A percentile compares a stretch with the other conserved stretches of the same genome.
These are phyloP conservation scores for Rallus limicola DNA, from an alignment of 2,113 vertebrate species.

Conservation along the genomic window DNA sequence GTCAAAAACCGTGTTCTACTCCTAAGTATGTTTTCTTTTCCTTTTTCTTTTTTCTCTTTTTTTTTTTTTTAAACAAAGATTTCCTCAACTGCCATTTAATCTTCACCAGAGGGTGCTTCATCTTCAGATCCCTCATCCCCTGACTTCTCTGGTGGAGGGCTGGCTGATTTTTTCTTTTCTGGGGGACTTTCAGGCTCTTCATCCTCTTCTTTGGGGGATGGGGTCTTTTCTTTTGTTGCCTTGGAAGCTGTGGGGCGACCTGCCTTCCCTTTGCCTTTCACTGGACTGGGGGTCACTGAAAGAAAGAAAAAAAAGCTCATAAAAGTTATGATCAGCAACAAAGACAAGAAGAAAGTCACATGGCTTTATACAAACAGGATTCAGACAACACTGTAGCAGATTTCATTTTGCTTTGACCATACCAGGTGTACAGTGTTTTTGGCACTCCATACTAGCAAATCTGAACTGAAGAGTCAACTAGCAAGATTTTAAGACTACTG, in stretches of 20 bases:
- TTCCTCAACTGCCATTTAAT: slow-evolving; percentile 85
- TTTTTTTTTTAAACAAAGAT: slow-evolving; percentile 74
- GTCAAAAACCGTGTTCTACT: slow-evolving; percentile 82
- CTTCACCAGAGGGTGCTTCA: slow-evolving; percentile 94
- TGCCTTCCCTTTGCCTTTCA: slow-evolving; percentile 96
- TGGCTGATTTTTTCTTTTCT: slow-evolving; percentile 85
- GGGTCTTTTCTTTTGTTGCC: slow-evolving; percentile 92
- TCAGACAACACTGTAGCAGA: background rate
- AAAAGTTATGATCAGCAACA: background rate
- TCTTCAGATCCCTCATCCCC: slow-evolving; percentile 96
- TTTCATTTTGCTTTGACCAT: background rate
- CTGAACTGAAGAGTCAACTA: background rate
- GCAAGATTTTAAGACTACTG: background rate
- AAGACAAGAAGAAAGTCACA: background rate
- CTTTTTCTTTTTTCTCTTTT: background rate
- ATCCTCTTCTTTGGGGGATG: slow-evolving; percentile 91
- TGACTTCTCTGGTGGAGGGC: slow-evolving; percentile 88
- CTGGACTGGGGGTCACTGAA: slow-evolving; percentile 94
- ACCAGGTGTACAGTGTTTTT: rapidly evolving
- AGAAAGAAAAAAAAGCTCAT: background rate
- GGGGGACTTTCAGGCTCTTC: slow-evolving; percentile 89
- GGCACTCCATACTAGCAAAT: background rate
- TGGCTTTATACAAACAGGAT: background rate
- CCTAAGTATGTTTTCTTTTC: slow-evolving; percentile 75
- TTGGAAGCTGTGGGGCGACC: slow-evolving; percentile 93